Conservation (phyloP, 2,113 vertebrate genomes). For the Oriolus oriolus region DNA sequence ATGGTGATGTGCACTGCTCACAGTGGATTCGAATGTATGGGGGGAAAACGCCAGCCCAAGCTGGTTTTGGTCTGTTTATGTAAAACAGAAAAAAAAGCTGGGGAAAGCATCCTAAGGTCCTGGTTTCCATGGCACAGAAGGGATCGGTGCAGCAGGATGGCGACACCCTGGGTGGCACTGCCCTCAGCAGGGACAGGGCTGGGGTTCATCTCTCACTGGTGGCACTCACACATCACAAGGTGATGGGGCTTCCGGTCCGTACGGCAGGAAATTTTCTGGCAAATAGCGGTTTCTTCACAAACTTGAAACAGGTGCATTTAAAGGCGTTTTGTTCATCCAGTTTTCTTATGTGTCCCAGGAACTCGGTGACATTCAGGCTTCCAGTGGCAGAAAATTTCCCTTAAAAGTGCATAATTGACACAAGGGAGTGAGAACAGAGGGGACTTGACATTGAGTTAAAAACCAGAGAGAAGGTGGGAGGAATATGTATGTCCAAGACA, state of each 20-base stretch:
- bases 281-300: neutral
- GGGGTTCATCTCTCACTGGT: neutral
- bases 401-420: neutral
- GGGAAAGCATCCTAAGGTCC: neutral
- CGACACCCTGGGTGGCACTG: neutral
- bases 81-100: neutral
- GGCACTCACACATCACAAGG: neutral
- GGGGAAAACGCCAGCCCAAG: rapidly evolving
- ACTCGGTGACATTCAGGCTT: neutral
- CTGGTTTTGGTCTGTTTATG: neutral
- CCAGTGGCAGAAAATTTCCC: neutral
- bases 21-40: neutral
- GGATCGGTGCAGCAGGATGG: neutral
- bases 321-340: neutral
- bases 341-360: neutral
- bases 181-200: rapidly evolving
- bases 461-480: neutral
- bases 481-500: neutral
- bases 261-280: neutral
- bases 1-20: neutral
- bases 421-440: neutral
- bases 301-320: neutral
- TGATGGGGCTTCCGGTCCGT: neutral
- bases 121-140: neutral
- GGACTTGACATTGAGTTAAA: neutral